Percentiles rank a stretch among this genome's conserved stretches.
Evolutionary conservation across 2,888 invertebrate species (phyloP).

Genomic region (Cremastobaeus sp.): DNA sequence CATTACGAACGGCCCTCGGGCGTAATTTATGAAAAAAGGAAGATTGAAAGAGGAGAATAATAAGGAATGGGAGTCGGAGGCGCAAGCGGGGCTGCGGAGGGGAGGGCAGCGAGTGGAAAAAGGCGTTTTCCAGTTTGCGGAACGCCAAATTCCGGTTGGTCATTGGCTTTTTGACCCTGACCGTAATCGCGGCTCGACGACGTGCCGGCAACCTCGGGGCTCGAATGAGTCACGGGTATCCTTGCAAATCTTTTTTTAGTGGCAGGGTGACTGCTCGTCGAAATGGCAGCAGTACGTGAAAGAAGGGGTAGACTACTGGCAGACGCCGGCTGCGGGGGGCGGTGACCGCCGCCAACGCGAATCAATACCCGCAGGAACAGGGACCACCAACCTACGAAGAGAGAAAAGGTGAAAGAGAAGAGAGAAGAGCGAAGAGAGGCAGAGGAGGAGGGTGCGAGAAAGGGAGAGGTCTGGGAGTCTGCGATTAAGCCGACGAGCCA

Average conservation of each 20-base stretch:
- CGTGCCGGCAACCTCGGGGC: slow-evolving; percentile 32
- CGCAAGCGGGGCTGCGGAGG: background rate
- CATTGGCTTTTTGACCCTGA: slow-evolving; percentile 64
- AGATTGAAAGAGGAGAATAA: background rate
- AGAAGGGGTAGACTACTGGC: slow-evolving; percentile 75
- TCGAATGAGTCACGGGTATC: slow-evolving; percentile 48
- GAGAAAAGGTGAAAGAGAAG: slow-evolving; percentile 64
- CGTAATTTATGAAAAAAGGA: slow-evolving; percentile 23
- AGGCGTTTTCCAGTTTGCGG: slow-evolving; percentile 37
- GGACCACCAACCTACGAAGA: slow-evolving; percentile 73
- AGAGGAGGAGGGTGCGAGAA: slow-evolving; percentile 57
- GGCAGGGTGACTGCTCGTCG: slow-evolving; percentile 67
- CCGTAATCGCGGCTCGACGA: slow-evolving; percentile 55
- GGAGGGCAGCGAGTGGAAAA: background rate
- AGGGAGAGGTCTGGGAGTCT: slow-evolving; percentile 54
- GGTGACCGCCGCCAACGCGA: slow-evolving; percentile 78
- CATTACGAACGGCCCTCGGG: slow-evolving; percentile 29
- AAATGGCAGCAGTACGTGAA: slow-evolving; percentile 69
- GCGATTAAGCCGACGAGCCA: slow-evolving; percentile 52
- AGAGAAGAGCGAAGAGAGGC: slow-evolving; percentile 48
- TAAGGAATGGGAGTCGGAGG: background rate
- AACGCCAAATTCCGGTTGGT: slow-evolving; percentile 39
- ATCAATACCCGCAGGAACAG: slow-evolving; percentile 79
- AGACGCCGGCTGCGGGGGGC: slow-evolving; percentile 77
- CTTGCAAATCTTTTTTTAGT: slow-evolving; percentile 54